phyloP scores from a whole-genome alignment of 2,888 invertebrate genomes.

The Arrhopalites spinosus region DNA sequence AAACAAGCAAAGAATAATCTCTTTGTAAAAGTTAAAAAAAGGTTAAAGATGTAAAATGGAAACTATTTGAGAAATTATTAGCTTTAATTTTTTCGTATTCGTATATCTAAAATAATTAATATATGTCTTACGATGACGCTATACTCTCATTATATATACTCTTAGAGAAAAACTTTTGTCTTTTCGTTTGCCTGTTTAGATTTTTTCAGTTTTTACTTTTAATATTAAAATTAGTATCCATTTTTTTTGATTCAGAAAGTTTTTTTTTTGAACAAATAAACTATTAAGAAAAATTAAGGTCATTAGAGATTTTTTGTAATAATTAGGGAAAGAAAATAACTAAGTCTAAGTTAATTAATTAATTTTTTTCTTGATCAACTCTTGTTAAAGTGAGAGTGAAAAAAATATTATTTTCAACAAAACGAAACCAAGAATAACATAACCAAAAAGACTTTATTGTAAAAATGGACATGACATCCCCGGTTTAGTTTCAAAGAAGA shows the following conservation, averaged over 20 bases:
- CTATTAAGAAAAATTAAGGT: background rate
- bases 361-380: background rate
- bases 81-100: background rate
- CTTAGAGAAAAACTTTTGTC: conserved; percentile 1
- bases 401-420: background rate
- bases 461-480: conserved; percentile 51
- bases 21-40: background rate
- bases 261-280: background rate
- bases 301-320: too few relatives aligned
- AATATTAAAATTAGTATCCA: background rate
- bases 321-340: too few relatives aligned
- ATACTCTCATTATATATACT: background rate
- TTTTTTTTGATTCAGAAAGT: too few relatives aligned
- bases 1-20: background rate
- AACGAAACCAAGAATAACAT: conserved; percentile 54
- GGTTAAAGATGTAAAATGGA: background rate
- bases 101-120: background rate
- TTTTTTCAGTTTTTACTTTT: background rate
- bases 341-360: conserved; percentile 1
- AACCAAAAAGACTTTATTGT: conserved; percentile 54
- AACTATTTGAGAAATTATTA: background rate
- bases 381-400: conserved; percentile 1
- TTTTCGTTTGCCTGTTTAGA: background rate
- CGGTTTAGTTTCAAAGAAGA: background rate
- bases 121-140: conserved; percentile 1